Evolutionary conservation across 2,888 invertebrate genomes (phyloP), one percentile per base, ranked within the genome.

Genomic region (Crematogaster levior): DNA sequence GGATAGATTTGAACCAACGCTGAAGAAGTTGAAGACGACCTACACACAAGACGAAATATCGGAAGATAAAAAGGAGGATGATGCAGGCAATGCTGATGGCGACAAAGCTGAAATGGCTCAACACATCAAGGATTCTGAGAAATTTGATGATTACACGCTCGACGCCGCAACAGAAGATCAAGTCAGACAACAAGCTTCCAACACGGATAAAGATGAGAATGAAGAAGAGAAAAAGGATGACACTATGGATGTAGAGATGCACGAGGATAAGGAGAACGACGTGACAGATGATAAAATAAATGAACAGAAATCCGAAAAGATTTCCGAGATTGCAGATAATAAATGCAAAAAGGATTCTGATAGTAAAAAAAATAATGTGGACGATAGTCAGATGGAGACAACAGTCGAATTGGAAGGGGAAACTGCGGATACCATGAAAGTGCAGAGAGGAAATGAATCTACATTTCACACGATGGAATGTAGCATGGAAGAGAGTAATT

Each of bases 121-220:
- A 92, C 98, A 98, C 93, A 97, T 98, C 3, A 97, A 97, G 91
- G 97, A 98, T 87, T 96, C 97, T 0, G 97, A 97, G 84, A 96
- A 96, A 82, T 96, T 96, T 85, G 97, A 97, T 92, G 95, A 97
- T 79, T 97, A 98, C 93, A 96, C 97, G 88, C 93, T 97, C 86
- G 97, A 97, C 89, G 96, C 96, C 70, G 97, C 97, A 0, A 97
- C 97, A 0, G 96, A 97, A 93, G 98, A 98, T 87, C 98, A 99
- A 94, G 97, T 51, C 95, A 97, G 88, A 94, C 96, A 97, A 88
- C 96, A 96, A 56, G 93, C 96, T 7, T 96, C 96, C n/a, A 95
- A 96, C 83, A 95, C 96, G 58, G 96, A 96, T 34, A 96, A 97
- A 60, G 95, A 96, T 82, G 21, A 68, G 84, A 68, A 53, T 66